phyloP scores from a whole-genome alignment of 2,113 vertebrate species.

The Chrysochloris asiatica region DNA sequence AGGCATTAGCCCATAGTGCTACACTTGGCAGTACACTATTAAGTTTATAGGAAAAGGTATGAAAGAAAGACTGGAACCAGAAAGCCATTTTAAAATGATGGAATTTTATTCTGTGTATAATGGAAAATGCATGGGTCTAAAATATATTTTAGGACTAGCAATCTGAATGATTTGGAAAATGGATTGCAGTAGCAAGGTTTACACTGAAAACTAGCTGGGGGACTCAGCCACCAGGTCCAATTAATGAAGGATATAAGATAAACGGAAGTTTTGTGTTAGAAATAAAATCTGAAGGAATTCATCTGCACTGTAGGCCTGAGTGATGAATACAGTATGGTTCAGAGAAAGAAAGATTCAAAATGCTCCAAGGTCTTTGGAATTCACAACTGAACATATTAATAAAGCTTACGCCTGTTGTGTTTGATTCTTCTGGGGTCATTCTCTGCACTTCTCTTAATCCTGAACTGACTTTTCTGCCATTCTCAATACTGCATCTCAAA shows the following conservation, averaged over 20 bases:
- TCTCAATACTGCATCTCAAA: not conserved
- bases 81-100: not conserved
- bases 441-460: not conserved
- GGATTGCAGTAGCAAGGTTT: not conserved
- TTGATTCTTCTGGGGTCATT: not conserved
- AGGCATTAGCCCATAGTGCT: too few relatives aligned
- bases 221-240: not conserved
- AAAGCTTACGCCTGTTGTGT: not conserved
- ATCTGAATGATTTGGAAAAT: not conserved
- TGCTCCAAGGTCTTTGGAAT: not conserved
- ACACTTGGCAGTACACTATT: not conserved
- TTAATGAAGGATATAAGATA: not conserved
- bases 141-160: slow-evolving; percentile 10
- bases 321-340: not conserved
- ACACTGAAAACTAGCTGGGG: slow-evolving; percentile 2
- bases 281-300: not conserved
- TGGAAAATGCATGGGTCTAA: not conserved
- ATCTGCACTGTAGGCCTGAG: not conserved
- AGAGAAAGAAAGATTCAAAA: not conserved
- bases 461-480: not conserved
- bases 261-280: not conserved
- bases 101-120: slow-evolving; percentile 9
- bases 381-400: not conserved
- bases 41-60: not conserved
- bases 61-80: not conserved